These are phyloP conservation scores for Anarsia innoxiella DNA, from an alignment of 2,888 invertebrate species.

Conservation along the genomic window DNA sequence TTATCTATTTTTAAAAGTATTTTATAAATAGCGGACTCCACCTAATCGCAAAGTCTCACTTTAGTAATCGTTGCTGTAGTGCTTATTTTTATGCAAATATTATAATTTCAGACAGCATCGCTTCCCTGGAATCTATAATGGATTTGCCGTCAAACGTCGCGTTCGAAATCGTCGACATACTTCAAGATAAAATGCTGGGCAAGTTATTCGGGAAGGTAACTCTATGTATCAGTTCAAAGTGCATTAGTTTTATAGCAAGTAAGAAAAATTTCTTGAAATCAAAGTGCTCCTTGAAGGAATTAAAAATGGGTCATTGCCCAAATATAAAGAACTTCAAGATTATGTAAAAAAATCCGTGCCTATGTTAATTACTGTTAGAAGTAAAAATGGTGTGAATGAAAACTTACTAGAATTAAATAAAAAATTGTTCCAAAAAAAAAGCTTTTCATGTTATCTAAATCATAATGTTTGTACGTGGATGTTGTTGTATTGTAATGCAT, in stretches of 20 bases:
- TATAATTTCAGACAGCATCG: conserved; percentile 49
- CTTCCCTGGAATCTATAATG: conserved; percentile 57
- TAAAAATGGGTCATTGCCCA: conserved; percentile 51
- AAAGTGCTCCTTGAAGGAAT: conserved; percentile 49
- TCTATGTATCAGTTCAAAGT: conserved; percentile 54
- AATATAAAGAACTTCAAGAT: conserved; percentile 41
- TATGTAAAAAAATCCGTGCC: conserved; percentile 31
- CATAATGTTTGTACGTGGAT: too few relatives aligned
- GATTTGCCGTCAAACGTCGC: conserved; percentile 59
- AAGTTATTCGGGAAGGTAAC: conserved; percentile 60
- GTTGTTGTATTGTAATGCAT: too few relatives aligned
- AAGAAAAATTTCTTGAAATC: conserved; percentile 52
- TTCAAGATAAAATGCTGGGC: conserved; percentile 56
- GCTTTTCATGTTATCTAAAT: too few relatives aligned
- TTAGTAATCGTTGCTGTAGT: too few relatives aligned
- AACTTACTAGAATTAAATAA: conserved; percentile 21
- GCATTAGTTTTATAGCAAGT: conserved; percentile 45
- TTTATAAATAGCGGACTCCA: too few relatives aligned
- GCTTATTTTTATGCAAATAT: too few relatives aligned
- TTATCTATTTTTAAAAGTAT: too few relatives aligned
- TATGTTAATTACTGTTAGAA: too few relatives aligned
- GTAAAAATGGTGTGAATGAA: conserved; percentile 35
- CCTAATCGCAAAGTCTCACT: too few relatives aligned
- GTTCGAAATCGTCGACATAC: conserved; percentile 58
- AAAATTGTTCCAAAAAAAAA: too few relatives aligned